Percentiles rank a stretch among this genome's conserved stretches.
These are phyloP conservation scores for Aurelia aurita complex sp. Pacific DNA, from an alignment of 30 jellyfish, hydroid and myxozoan genomes.

Conservation along the genomic window DNA sequence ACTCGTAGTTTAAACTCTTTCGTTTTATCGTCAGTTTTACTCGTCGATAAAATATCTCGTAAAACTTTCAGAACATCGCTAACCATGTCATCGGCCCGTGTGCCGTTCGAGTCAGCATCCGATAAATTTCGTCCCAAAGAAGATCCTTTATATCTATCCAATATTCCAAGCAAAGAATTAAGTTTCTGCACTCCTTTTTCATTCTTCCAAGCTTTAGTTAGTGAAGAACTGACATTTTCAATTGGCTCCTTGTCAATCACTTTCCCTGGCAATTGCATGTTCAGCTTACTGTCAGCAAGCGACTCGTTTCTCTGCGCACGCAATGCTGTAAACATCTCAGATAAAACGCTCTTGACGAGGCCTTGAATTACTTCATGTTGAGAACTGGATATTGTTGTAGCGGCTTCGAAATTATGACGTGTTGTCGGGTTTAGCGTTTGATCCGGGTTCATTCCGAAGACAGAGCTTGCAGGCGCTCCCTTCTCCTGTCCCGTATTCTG, in stretches of 20 bases:
- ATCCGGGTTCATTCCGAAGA: constrained; percentile 17
- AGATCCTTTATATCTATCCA: constrained; percentile 45
- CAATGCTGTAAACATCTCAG: constrained; percentile 79
- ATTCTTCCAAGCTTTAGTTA: constrained; percentile 68
- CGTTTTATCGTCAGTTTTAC: constrained; percentile 59
- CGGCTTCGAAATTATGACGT: constrained; percentile 56
- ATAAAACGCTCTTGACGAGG: constrained; percentile 82
- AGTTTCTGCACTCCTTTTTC: constrained; percentile 89
- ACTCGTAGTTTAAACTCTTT: constrained; percentile 78
- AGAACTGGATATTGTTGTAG: constrained; percentile 24
- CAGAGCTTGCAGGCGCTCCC: constrained; percentile 27
- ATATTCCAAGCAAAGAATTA: constrained; percentile 63
- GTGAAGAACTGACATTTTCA: constrained; percentile 69
- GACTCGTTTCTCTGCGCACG: constrained; percentile 71
- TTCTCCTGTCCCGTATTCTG: constrained; percentile 19
- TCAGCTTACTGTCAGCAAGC: background rate
- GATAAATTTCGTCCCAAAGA: constrained; percentile 3
- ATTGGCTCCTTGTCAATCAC: constrained; percentile 24
- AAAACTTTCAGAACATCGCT: constrained; percentile 88
- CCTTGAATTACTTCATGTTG: constrained; percentile 81
- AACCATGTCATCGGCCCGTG: constrained; percentile 84
- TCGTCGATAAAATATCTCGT: constrained; percentile 84
- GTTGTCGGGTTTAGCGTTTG: constrained; percentile 48
- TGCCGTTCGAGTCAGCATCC: constrained; percentile 23
- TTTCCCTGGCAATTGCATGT: constrained; percentile 1